phyloP scores from a whole-genome alignment of 2,113 vertebrate genomes.

The Pterophyllum scalare region DNA sequence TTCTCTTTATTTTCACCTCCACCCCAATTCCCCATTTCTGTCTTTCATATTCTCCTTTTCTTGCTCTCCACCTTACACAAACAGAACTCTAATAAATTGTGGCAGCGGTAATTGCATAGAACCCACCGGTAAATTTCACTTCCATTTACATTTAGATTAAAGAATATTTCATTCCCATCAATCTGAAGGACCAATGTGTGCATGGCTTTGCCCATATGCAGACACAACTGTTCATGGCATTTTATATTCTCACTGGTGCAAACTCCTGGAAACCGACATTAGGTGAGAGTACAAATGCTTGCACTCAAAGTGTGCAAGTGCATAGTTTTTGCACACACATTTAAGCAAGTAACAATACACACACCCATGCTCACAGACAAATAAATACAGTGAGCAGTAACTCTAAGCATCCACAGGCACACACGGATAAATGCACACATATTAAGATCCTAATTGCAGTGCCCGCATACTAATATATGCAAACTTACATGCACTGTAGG shows the following conservation, averaged over 20 bases:
- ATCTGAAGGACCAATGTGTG: constrained; percentile 53
- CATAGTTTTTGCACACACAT: background rate
- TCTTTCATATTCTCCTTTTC: constrained; percentile 50
- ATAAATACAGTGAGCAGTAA: constrained; percentile 24
- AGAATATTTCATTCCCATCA: constrained; percentile 80
- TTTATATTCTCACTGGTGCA: constrained; percentile 42
- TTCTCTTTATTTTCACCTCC: constrained; percentile 47
- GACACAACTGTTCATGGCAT: constrained; percentile 58
- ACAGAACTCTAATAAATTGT: constrained; percentile 79
- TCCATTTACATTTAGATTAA: constrained; percentile 84
- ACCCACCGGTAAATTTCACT: constrained; percentile 79
- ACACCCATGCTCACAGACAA: background rate
- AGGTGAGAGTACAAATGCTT: constrained; percentile 11
- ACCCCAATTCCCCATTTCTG: background rate
- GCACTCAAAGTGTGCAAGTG: constrained; percentile 5
- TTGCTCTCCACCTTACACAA: constrained; percentile 69
- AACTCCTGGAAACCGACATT: background rate
- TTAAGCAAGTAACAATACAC: background rate
- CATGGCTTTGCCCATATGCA: constrained; percentile 46
- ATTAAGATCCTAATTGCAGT: constrained; percentile 36
- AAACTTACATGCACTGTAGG: constrained; percentile 1
- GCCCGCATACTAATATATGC: background rate
- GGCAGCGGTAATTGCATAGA: constrained; percentile 78
- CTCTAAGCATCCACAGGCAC: constrained; percentile 47
- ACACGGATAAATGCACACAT: constrained; percentile 17